Base-by-base conservation (phyloP, 2,113 vertebrate species). In the Choloepus hoffmanni region DNA sequence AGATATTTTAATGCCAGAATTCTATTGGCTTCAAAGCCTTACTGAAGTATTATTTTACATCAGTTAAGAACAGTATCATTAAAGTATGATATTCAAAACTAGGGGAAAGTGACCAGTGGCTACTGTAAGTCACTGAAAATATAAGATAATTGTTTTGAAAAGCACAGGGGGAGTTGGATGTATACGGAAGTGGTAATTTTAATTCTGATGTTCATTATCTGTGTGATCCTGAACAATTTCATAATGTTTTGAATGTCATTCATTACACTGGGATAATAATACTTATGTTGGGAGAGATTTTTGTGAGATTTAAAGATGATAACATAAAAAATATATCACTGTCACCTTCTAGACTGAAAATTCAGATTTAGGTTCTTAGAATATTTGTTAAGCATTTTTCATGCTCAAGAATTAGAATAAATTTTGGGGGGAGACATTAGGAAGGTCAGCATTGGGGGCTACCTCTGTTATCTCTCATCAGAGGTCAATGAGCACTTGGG, bases 311-410 rank as follows among this genome's bases (percentile, higher is more conserved):
- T 92, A 50, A 93, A 77, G 11, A 18, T 21, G 9, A n/a, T 53
- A 87, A 73, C 1, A 63, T 12, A 63, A 58, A 58, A 96, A n/a
- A 13, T 30, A 45, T 2, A 81, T 7, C 5, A 62, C 0, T 3
- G 33, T 67, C 87, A 36, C 6, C 21, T 88, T 26, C 15, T 36
- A 79, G 3, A 83, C 4, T 13, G n/a, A 84, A 30, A 78, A 53
- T 73, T 89, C 13, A 82, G 24, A 63, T 15, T 85, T 95, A 43
- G 43, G 5, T 67, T 95, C 89, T 89, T n/a, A 68, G 9, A 89
- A 68, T 62, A 58, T 62, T 36, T 93, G 0, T 16, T 72, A 33
- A 94, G 33, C 7, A 50, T 18, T 45, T 45, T 84, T 68, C 15
- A 55, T 83, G 5, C 14, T 33, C 16, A 21, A 73, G 5, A 92